Evolutionary conservation across 2,113 vertebrate species (phyloP), one percentile per base, ranked within the genome.

Genomic region (Origma solitaria): DNA sequence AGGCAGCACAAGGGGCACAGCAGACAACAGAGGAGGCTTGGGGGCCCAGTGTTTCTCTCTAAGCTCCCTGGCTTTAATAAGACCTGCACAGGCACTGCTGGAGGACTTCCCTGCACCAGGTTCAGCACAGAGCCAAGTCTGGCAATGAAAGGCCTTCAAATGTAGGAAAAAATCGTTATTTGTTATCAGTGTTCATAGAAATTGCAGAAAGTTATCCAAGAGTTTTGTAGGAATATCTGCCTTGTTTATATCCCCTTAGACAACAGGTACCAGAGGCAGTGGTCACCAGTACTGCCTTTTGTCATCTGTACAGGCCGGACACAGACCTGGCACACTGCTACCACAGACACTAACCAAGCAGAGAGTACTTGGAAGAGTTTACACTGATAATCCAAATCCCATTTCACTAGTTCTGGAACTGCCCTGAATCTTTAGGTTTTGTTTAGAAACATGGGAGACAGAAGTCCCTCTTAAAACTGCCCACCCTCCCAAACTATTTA

Each of bases 401-500:
- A 28, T 68, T 79, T 91, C n/a, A 40, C 31, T 24, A 15, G 20
- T n/a, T 84, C 30, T 38, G 37, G 31, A 40, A 18, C 38, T 35
- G 10, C 10, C 24, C 15, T 62, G 21, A 66, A 73, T 37, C 49
- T 70, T 68, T 10, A 5, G n/a, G 21, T 44, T 80, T 57, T 86
- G 11, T 65, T 51, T 44, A 72, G 54, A 72, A 84, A 65, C 6
- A 9, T 7, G 1, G 33, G 25, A 76, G 38, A 58, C 7, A 45
- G 37, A 57, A 79, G 8, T 5, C 2, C 4, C 5, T 62, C 40
- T 69, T 35, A 58, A 92, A 80, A 18, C 17, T 44, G 27, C 27
- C 22, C 5, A 27, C 3, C 8, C 0, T 2, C 7, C 38, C 5
- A 51, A 40, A 28, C 2, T 2, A 11, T 66, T 71, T 51, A 51